Percentiles rank a stretch among this genome's conserved stretches.
phyloP scores from a whole-genome alignment of 2,888 invertebrate species.

The Cheilosia urbana region DNA sequence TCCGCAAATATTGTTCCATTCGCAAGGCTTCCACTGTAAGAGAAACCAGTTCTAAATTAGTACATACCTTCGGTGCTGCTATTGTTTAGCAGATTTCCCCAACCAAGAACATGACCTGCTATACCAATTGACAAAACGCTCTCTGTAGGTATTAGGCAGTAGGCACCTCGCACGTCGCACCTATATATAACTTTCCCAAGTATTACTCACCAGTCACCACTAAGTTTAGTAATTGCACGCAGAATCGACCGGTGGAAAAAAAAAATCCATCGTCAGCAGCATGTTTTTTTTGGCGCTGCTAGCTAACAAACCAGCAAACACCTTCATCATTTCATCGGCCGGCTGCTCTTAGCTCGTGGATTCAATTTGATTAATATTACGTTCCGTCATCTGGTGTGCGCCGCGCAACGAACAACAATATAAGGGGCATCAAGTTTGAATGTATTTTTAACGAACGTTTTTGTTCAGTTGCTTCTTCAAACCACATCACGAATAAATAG shows the following conservation, averaged over 20 bases:
- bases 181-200: conserved; percentile 22
- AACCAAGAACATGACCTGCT: neutral
- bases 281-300: conserved; percentile 2
- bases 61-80: conserved; percentile 14
- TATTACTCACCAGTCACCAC: conserved; percentile 46
- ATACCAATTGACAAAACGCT: neutral
- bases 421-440: conserved; percentile 33
- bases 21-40: conserved; percentile 20
- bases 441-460: conserved; percentile 51
- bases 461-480: conserved; percentile 32
- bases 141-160: neutral
- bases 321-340: conserved; percentile 5
- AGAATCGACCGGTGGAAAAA: conserved; percentile 5
- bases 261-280: conserved; percentile 25
- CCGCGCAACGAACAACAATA: conserved; percentile 41
- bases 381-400: conserved; percentile 48
- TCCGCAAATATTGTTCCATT: neutral
- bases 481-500: conserved; percentile 42
- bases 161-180: neutral
- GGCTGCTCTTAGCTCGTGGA: conserved; percentile 4
- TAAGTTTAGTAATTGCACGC: conserved; percentile 14
- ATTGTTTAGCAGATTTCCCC: conserved; percentile 31
- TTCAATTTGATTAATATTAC: conserved; percentile 49
- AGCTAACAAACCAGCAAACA: conserved; percentile 8
- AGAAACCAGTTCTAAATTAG: conserved; percentile 40